These are phyloP conservation scores for Cosmorhoe ocellata DNA, from an alignment of 2,888 invertebrate species.

Conservation along the genomic window DNA sequence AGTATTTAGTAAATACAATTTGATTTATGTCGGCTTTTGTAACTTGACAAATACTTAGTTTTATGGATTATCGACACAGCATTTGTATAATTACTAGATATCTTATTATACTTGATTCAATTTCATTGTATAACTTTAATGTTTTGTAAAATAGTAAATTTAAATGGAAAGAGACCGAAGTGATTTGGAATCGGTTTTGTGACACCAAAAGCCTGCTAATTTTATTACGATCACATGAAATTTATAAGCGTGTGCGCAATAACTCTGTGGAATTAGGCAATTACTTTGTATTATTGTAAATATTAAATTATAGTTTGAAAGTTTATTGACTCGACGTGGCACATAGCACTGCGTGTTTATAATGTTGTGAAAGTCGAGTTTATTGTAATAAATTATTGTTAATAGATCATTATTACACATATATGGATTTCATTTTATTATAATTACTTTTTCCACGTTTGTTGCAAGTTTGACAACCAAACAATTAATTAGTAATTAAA, in stretches of 20 bases:
- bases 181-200: background rate
- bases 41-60: background rate
- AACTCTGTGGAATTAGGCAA: slow-evolving; percentile 16
- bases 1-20: background rate
- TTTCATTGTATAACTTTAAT: background rate
- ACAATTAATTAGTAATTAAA: no score
- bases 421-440: slow-evolving; percentile 18
- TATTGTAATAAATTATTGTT: slow-evolving; percentile 80
- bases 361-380: slow-evolving; percentile 67
- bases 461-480: no score
- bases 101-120: background rate
- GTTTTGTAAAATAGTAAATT: background rate
- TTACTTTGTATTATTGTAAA: slow-evolving; percentile 56
- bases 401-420: slow-evolving; percentile 75
- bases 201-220: no score
- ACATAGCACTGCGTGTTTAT: slow-evolving; percentile 61
- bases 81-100: no score
- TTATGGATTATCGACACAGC: no score
- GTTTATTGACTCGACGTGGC: slow-evolving; percentile 49
- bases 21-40: background rate
- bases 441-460: no score
- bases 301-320: slow-evolving; percentile 61
- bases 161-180: slow-evolving; percentile 2
- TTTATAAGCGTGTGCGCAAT: no score
- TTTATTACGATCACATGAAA: no score